Percentiles rank a stretch among this genome's conserved stretches.
Evolutionary conservation across 2,113 vertebrate genomes (phyloP).

Genomic region (Chunga burmeisteri): DNA sequence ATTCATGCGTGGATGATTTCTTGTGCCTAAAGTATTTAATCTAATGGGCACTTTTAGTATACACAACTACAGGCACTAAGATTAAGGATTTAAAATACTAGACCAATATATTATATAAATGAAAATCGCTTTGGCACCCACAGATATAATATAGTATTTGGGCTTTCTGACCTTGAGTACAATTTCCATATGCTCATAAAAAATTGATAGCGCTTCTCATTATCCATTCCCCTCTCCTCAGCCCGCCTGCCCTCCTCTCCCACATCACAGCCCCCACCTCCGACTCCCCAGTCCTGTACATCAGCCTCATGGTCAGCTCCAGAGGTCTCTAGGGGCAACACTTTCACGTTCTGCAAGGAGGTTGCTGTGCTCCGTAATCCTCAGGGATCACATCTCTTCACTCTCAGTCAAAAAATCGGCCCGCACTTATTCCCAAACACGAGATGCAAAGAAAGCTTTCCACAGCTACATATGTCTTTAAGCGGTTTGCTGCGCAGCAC

Average conservation of each 20-base stretch:
- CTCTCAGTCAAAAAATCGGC: background rate
- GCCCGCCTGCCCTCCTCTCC: background rate
- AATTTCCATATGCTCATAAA: conserved; percentile 68
- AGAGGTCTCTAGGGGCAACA: background rate
- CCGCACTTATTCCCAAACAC: background rate
- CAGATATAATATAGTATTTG: conserved; percentile 56
- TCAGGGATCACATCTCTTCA: background rate
- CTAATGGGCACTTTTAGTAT: conserved; percentile 36
- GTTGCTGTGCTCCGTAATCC: background rate
- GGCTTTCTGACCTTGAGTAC: conserved; percentile 68
- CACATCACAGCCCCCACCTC: background rate
- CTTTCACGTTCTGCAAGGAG: background rate
- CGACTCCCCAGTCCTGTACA: background rate
- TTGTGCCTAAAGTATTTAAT: conserved; percentile 40
- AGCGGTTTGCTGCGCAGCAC: background rate
- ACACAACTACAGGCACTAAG: conserved; percentile 41
- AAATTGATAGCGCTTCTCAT: conserved; percentile 62
- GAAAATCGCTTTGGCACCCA: conserved; percentile 57
- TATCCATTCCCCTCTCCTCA: conserved; percentile 46
- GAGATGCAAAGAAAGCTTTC: conserved; percentile 9
- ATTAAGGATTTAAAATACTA: conserved; percentile 65
- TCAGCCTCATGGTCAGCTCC: background rate
- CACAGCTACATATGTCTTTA: background rate
- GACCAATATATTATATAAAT: conserved; percentile 52
- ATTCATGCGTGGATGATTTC: conserved; percentile 11